Evolutionary conservation across 2,113 vertebrate genomes (phyloP).

Genomic region (Chlorodrepanis virens): DNA sequence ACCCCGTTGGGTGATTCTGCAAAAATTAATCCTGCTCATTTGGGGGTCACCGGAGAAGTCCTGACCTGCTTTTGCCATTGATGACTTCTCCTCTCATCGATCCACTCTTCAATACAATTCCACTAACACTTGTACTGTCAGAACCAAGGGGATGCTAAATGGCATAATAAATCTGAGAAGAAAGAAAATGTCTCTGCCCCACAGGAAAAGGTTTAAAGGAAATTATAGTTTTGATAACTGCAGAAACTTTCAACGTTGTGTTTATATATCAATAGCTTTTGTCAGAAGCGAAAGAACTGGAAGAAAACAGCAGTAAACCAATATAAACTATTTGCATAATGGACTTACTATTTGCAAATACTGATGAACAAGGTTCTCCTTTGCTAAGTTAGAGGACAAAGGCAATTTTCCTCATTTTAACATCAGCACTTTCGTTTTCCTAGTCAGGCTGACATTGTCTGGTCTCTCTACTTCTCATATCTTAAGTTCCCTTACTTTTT

Average conservation of each 20-base stretch:
- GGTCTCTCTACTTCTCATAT: not conserved
- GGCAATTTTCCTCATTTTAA: not conserved
- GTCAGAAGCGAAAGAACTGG: not conserved
- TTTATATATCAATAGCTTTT: not conserved
- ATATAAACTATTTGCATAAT: not conserved
- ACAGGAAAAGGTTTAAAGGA: not conserved
- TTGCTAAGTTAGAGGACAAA: not conserved
- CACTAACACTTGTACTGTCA: not conserved
- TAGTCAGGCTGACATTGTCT: not conserved
- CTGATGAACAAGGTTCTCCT: not conserved
- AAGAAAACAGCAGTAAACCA: not conserved
- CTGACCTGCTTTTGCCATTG: not conserved
- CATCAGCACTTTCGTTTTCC: not conserved
- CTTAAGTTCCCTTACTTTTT: not conserved
- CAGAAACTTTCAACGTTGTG: not conserved
- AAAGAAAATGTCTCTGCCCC: not conserved
- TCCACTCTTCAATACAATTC: not conserved
- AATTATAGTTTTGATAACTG: not conserved
- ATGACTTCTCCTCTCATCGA: not conserved
- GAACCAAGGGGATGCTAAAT: not conserved
- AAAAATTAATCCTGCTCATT: not conserved
- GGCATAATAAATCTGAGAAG: not conserved
- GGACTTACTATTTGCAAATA: not conserved
- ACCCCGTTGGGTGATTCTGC: not conserved
- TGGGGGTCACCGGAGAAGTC: not conserved